Conservation (phyloP, 2,797 vertebrate species). For the Staurois parvus region DNA sequence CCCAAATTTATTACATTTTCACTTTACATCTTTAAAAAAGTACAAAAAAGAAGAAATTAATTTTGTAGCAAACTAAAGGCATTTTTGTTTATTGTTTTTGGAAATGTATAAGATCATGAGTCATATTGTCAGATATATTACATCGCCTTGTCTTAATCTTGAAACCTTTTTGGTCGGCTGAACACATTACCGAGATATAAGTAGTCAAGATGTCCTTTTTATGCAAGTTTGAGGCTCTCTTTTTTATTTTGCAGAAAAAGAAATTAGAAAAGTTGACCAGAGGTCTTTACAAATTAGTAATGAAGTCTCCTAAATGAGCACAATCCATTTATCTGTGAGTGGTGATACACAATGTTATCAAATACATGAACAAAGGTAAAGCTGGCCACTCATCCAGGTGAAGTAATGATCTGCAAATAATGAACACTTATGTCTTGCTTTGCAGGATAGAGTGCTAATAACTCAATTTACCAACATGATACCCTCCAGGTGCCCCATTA, state of each 20-base stretch:
- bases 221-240: not conserved
- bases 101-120: not conserved
- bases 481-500: constrained; percentile 26
- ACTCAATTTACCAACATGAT: constrained; percentile 50
- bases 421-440: constrained; percentile 41
- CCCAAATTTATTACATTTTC: too few species aligned
- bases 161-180: not conserved
- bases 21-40: too few species aligned
- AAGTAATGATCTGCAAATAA: constrained; percentile 43
- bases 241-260: constrained; percentile 7
- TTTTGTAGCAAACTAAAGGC: too few species aligned
- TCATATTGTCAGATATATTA: not conserved
- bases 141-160: not conserved
- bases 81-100: too few species aligned
- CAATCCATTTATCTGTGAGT: constrained; percentile 35
- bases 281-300: constrained; percentile 37
- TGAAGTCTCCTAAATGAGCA: constrained; percentile 25
- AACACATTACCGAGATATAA: not conserved
- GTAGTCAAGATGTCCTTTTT: not conserved
- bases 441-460: constrained; percentile 38
- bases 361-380: constrained; percentile 15
- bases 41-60: too few species aligned
- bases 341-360: constrained; percentile 24
- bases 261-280: constrained; percentile 32
- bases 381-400: constrained; percentile 29